Percentiles rank a stretch among this genome's conserved stretches.
Conservation (phyloP, 53 echinoderm and acorn worm genomes). For the Paracentrotus lividus region DNA sequence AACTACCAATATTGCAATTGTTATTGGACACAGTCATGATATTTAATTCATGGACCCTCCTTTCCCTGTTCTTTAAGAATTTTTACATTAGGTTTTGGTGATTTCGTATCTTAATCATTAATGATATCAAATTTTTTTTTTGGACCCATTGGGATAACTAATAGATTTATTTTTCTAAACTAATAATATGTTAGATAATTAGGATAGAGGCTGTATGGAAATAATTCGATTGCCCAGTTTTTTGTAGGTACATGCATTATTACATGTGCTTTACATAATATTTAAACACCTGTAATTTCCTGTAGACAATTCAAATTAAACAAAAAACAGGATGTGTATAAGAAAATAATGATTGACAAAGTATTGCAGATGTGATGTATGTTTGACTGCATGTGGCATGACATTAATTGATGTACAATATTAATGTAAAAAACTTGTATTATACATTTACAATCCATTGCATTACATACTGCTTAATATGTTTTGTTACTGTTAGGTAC, state of each 20-base stretch:
- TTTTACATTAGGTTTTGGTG: too few relatives aligned
- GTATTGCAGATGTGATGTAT: background rate
- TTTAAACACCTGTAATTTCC: background rate
- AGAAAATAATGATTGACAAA: background rate
- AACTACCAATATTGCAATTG: too few relatives aligned
- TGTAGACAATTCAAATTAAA: background rate
- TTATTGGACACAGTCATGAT: too few relatives aligned
- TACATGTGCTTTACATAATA: background rate
- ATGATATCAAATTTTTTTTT: too few relatives aligned
- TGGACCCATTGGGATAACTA: too few relatives aligned
- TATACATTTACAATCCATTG: too few relatives aligned
- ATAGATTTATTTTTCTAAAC: too few relatives aligned
- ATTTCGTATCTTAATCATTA: too few relatives aligned
- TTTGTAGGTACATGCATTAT: background rate
- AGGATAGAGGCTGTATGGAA: background rate
- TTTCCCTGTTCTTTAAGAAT: too few relatives aligned
- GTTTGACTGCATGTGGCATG: background rate
- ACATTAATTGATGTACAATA: background rate
- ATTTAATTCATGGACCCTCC: too few relatives aligned
- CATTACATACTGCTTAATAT: too few relatives aligned
- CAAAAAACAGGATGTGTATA: background rate
- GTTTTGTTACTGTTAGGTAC: too few relatives aligned
- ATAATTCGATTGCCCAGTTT: background rate
- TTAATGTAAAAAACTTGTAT: background rate
- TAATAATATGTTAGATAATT: background rate